Conservation (phyloP, 1,140 invertebrate species). For the Zaprionus vittiger region DNA sequence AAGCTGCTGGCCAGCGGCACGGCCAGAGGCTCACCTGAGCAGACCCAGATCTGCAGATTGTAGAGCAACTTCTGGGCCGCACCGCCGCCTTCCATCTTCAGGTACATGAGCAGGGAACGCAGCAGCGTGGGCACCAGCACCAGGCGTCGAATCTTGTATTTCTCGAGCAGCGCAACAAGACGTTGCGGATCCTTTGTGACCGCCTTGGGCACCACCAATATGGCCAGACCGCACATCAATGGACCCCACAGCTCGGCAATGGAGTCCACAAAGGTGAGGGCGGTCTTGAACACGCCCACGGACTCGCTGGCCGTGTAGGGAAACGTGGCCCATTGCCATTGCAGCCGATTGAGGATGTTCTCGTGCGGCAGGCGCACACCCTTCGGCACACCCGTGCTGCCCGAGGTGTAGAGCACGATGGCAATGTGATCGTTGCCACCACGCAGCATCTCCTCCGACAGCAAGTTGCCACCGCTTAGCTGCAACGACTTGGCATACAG, state of each 20-base stretch:
- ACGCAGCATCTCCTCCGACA: slow-evolving; percentile 66
- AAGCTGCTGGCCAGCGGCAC: slow-evolving; percentile 89
- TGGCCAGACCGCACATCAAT: slow-evolving; percentile 87
- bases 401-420: slow-evolving; percentile 95
- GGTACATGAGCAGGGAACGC: slow-evolving; percentile 90
- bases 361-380: slow-evolving; percentile 93
- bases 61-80: slow-evolving; percentile 85
- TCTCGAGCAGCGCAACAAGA: slow-evolving; percentile 88
- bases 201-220: slow-evolving; percentile 90
- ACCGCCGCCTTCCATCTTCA: slow-evolving; percentile 85
- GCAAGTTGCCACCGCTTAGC: slow-evolving; percentile 61
- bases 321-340: slow-evolving; percentile 93
- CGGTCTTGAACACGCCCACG: slow-evolving; percentile 93
- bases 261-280: slow-evolving; percentile 95
- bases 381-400: slow-evolving; percentile 96
- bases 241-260: slow-evolving; percentile 94
- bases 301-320: slow-evolving; percentile 88
- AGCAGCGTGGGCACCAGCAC: slow-evolving; percentile 93
- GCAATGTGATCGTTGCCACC: slow-evolving; percentile 86
- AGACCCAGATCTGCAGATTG: slow-evolving; percentile 90
- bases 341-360: slow-evolving; percentile 91
- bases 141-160: slow-evolving; percentile 90
- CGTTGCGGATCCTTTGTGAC: slow-evolving; percentile 90
- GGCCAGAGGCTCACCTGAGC: slow-evolving; percentile 91
- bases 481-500: slow-evolving; percentile 68